These are phyloP conservation scores for Chloroceryle amazona DNA, from an alignment of 2,797 vertebrate species.

Conservation along the genomic window DNA sequence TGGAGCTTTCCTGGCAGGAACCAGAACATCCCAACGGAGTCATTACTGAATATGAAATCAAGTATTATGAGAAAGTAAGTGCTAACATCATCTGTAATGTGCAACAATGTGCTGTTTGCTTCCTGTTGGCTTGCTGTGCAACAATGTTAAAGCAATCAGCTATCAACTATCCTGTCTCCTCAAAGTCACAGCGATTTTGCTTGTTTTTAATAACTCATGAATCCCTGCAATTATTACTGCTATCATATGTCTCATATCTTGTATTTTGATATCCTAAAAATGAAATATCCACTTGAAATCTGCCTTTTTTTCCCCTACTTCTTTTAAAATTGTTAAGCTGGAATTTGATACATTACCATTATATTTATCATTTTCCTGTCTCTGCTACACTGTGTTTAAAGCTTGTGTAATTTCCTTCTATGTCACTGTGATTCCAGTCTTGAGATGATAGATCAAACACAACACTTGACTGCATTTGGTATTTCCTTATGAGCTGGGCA, in stretches of 20 bases:
- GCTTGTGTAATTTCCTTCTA: not conserved
- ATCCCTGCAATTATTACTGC: not conserved
- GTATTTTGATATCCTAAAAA: not conserved
- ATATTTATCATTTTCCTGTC: not conserved
- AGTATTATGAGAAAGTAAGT: conserved; percentile 99
- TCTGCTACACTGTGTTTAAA: not conserved
- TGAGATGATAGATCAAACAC: not conserved
- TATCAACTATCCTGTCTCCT: not conserved
- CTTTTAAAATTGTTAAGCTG: not conserved
- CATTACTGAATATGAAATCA: conserved; percentile 99
- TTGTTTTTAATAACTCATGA: not conserved
- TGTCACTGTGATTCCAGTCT: not conserved
- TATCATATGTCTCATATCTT: not conserved
- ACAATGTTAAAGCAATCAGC: not conserved
- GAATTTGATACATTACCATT: not conserved
- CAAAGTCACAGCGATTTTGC: not conserved
- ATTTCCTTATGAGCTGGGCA: not conserved
- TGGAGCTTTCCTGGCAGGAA: conserved; percentile 98
- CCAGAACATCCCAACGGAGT: conserved; percentile 97
- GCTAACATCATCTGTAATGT: conserved; percentile 50
- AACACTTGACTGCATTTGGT: not conserved
- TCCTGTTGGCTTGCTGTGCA: not conserved
- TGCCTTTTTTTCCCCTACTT: not conserved
- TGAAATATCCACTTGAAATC: not conserved
- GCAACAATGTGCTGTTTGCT: not conserved